These are phyloP conservation scores for Megalops cyprinoides DNA, from an alignment of 2,797 vertebrate species.

Conservation along the genomic window DNA sequence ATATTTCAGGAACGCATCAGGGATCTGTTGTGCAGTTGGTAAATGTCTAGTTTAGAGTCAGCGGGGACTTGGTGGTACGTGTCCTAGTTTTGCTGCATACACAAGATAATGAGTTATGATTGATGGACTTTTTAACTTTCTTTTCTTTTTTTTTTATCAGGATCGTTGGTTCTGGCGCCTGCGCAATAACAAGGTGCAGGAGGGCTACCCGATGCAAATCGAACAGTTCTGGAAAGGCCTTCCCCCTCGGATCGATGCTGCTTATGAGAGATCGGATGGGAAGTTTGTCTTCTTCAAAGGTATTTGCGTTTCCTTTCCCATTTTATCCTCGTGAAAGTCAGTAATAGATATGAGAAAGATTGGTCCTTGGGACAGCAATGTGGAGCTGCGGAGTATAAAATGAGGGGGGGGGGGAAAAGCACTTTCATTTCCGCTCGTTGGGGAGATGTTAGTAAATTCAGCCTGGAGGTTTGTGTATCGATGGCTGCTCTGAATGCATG, in stretches of 20 bases:
- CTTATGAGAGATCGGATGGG: constrained; percentile 94
- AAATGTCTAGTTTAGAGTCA: constrained; percentile 33
- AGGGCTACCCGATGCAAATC: constrained; percentile 97
- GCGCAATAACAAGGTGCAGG: constrained; percentile 94
- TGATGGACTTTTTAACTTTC: constrained; percentile 49
- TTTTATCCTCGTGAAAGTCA: neutral
- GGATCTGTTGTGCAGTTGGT: constrained; percentile 14
- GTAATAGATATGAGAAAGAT: neutral
- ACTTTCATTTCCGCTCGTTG: neutral
- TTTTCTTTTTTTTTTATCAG: constrained; percentile 53
- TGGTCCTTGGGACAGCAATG: neutral
- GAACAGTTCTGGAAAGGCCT: constrained; percentile 98
- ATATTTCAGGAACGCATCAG: too few relatives aligned
- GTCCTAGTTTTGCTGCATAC: constrained; percentile 63
- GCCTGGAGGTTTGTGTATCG: neutral
- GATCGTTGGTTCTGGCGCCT: constrained; percentile 99
- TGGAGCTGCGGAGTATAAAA: neutral
- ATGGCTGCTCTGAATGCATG: constrained; percentile 1
- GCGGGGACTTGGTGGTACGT: constrained; percentile 49
- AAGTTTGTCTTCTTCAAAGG: constrained; percentile 99
- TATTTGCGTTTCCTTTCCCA: constrained; percentile 53
- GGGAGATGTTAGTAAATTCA: neutral
- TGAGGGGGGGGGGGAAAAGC: neutral
- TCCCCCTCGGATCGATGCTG: constrained; percentile 90
- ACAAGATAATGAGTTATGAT: constrained; percentile 64